Evolutionary conservation across 1,140 invertebrate genomes (phyloP), one percentile per base, ranked within the genome.

Genomic region (Brachionus calyciflorus): DNA sequence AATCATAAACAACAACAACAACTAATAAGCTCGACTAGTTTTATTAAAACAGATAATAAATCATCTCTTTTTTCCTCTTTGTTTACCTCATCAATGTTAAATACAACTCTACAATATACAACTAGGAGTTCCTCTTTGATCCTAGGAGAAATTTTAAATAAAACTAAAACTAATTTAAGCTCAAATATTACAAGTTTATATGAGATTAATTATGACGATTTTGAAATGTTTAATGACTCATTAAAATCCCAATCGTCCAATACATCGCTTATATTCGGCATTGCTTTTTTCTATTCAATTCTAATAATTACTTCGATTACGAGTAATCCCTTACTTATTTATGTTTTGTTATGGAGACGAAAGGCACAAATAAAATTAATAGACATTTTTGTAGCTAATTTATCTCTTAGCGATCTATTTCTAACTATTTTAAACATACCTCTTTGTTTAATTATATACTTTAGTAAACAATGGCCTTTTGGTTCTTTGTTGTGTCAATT

Each of bases 401-500:
- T 73, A 12, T 73, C 69, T 10, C 21, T 73, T 33, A 51, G 46
- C n/a, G 69, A 73, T 49, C 41, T 73, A 10, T 73, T 73, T 41
- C n/a, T 73, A 3, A 73, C 69, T 21, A 73, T 73, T 24, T 51
- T 73, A 19, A 73, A 73, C 24, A 73, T 73, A 73, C 69, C 69
- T 51, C 19, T 73, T 3, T 73, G 69, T 73, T 30, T 73, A n/a
- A 73, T 73, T 26, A 73, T 73, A 21, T 73, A 51, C 26, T 73
- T 73, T 73, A 73, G 69, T 55, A 28, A 55, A 73, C 69, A 73
- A 51, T 73, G 69, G 69, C 69, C 69, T 6, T 73, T 73, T 24
- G 69, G 69, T 28, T 73, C 69, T 12, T 24, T 73, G 6, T 37
- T 73, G 30, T 73, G 69, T 21, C 69, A 73, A 55, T 19, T 73